Base-by-base conservation (phyloP, 2,113 vertebrate genomes). In the Corydoras maculifer region DNA sequence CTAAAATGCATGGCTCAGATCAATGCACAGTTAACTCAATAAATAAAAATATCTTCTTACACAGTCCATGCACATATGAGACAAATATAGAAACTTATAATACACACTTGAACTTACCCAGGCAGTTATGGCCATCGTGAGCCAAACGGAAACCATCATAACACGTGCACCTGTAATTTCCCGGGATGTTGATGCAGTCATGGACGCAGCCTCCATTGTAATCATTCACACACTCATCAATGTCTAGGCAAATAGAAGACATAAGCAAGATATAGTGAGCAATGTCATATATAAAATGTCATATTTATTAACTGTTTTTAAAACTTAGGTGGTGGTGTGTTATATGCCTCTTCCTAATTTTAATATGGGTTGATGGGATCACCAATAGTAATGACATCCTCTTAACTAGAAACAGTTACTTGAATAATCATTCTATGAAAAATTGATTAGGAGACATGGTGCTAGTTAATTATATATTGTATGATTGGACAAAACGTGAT, bases 101-200 rank as follows among this genome's bases (percentile, higher is more conserved):
- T 49, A 58, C 53, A 62, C 10, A 68, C 15, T 53, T 25, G 29
- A 13, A 74, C 69, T 88, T 78, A 99, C 97, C 97, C 53, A 98
- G 83, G 85, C 97, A 99, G 86, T 98, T 98, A 90, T 98, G 96
- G 14, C 97, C 94, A 0, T 98, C 97, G 2, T 98, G 93, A 0
- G 95, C 94, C 86, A 99, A 87, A 75, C 93, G 93, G 88, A 98
- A 99, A 70, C 96, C 96, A 0, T 99, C 95, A 2, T 97, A 98
- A 84, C 96, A 99, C 68, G 93, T 99, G 74, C 96, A 99, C 71
- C 95, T 92, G 85, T 98, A 99, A 83, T 98, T 99, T 60, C 96
- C 96, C 0, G 95, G 94, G 80, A 98, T 99, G 87, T 99, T 99
- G 82, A 97, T 94, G 54, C 96, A 99, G 77, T 98, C 96, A 0